Evolutionary conservation across 2,113 vertebrate genomes (phyloP).

Genomic region (Peromyscus californicus): DNA sequence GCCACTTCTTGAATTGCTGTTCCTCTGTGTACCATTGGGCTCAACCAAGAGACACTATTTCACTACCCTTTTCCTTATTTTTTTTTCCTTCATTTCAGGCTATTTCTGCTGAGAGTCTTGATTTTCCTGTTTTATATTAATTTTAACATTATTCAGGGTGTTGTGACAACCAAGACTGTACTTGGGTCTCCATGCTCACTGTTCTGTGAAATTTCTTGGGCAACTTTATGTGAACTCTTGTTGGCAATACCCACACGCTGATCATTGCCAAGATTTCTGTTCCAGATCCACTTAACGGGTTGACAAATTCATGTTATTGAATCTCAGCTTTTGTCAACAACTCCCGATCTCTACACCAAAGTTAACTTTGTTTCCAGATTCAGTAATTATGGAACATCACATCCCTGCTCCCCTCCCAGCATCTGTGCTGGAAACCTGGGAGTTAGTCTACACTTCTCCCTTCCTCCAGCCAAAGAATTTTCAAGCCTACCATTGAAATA

Average conservation of each 20-base stretch:
- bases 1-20: background rate
- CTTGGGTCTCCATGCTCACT: background rate
- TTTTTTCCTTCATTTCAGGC: background rate
- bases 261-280: background rate
- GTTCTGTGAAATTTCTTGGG: background rate
- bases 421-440: background rate
- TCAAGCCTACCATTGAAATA: background rate
- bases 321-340: background rate
- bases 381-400: background rate
- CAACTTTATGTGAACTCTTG: background rate
- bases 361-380: background rate
- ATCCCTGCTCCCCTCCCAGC: no score
- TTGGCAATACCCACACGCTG: background rate
- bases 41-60: background rate
- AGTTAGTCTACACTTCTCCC: background rate
- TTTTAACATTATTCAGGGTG: slow-evolving; percentile 20
- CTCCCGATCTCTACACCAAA: background rate
- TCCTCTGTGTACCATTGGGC: background rate
- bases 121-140: background rate
- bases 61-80: background rate
- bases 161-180: background rate
- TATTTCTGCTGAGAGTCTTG: background rate
- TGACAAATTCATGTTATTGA: slow-evolving; percentile 5
- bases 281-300: background rate
- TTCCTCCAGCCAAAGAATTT: background rate